Percentiles rank a stretch among this genome's conserved stretches.
phyloP scores from a whole-genome alignment of 2,888 invertebrate genomes.

The Aleiodes leptofemur region DNA sequence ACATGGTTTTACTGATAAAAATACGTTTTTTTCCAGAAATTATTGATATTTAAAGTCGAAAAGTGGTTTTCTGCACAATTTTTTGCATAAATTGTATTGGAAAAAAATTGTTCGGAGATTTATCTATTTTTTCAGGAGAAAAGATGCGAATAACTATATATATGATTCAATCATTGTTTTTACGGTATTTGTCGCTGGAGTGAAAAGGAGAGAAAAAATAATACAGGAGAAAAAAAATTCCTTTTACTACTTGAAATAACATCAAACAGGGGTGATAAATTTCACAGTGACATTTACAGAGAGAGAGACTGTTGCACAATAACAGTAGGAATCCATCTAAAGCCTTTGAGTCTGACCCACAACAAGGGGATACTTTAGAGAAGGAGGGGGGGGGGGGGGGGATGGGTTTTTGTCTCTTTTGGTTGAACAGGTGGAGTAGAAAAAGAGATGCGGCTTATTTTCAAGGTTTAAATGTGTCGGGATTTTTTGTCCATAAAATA shows the following conservation, averaged over 20 bases:
- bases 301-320: slow-evolving; percentile 13
- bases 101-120: not conserved
- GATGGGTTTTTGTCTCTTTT: not conserved
- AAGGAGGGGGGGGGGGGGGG: not conserved
- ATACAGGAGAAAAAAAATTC: not conserved
- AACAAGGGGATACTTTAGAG: not conserved
- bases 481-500: not conserved
- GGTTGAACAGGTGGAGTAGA: slow-evolving; percentile 11
- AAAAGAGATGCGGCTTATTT: slow-evolving; percentile 11
- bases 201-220: not conserved
- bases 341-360: slow-evolving; percentile 21
- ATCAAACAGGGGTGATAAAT: slow-evolving; percentile 29
- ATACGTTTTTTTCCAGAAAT: too few species aligned
- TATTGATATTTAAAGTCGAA: too few species aligned
- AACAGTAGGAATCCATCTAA: slow-evolving; percentile 2
- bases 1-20: too few species aligned
- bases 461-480: not conserved
- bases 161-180: too few species aligned
- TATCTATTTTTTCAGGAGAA: not conserved
- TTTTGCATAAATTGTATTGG: too few species aligned
- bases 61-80: too few species aligned
- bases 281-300: not conserved
- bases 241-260: not conserved
- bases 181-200: not conserved
- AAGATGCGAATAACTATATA: too few species aligned